phyloP scores from a whole-genome alignment of 1,140 invertebrate species.

The Brachionus sp. region DNA sequence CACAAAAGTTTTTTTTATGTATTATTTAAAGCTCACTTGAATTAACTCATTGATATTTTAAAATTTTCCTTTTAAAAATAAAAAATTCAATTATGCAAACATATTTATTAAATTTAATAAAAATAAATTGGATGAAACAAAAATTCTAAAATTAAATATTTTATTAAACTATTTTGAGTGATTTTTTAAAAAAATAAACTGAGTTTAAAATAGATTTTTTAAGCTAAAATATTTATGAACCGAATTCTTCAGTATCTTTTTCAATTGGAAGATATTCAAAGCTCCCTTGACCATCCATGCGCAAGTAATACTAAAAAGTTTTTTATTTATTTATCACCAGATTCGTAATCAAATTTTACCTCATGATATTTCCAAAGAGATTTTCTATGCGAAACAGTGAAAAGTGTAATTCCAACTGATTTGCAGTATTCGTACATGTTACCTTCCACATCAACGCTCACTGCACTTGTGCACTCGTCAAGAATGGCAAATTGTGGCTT shows the following conservation, averaged over 20 bases:
- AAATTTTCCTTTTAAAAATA: no score
- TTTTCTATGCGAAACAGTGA: constrained; percentile 93
- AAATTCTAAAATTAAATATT: neutral
- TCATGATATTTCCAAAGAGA: constrained; percentile 95
- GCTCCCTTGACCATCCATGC: constrained; percentile 86
- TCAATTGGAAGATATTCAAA: constrained; percentile 83
- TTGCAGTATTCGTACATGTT: constrained; percentile 90
- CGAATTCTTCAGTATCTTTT: constrained; percentile 80
- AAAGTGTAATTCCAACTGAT: constrained; percentile 78
- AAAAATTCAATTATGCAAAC: no score
- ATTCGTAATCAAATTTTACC: constrained; percentile 57
- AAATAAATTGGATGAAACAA: neutral
- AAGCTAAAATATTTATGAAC: constrained; percentile 69
- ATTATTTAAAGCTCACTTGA: no score
- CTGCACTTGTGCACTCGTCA: constrained; percentile 96
- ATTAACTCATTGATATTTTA: neutral
- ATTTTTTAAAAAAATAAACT: neutral
- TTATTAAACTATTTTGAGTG: neutral
- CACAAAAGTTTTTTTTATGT: neutral
- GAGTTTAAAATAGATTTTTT: neutral
- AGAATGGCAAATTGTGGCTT: constrained; percentile 94
- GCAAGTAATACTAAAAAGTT: constrained; percentile 72
- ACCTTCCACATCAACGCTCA: constrained; percentile 94
- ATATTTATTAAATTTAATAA: neutral
- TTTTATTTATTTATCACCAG: constrained; percentile 14